A percentile compares a stretch with the other conserved stretches of the same genome.
These are phyloP conservation scores for Arothron firmamentum DNA, from an alignment of 2,113 vertebrate species.

Conservation along the genomic window DNA sequence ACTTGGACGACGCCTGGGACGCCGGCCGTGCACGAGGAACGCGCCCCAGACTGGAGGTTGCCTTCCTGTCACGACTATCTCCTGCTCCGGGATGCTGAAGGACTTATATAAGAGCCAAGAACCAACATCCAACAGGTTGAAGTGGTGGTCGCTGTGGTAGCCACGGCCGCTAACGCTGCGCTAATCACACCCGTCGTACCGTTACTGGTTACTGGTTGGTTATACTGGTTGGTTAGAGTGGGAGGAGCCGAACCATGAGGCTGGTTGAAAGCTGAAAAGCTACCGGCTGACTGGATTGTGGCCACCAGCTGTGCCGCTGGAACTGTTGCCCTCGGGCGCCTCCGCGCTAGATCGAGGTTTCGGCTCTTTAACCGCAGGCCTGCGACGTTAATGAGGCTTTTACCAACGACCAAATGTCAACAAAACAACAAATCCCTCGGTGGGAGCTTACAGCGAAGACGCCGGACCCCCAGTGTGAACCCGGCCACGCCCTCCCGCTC, in stretches of 20 bases:
- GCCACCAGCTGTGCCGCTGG: not conserved
- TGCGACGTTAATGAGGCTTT: slow-evolving; percentile 38
- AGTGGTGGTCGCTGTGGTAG: no score
- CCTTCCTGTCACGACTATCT: no score
- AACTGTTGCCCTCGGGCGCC: slow-evolving; percentile 16
- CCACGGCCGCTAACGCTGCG: no score
- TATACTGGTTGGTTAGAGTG: no score
- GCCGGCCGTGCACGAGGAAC: slow-evolving; percentile 5
- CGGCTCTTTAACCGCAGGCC: slow-evolving; percentile 33
- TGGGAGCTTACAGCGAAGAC: not conserved
- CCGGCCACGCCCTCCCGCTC: slow-evolving; percentile 13
- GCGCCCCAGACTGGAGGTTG: no score
- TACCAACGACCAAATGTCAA: slow-evolving; percentile 39
- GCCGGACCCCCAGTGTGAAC: slow-evolving; percentile 19
- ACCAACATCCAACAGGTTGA: no score
- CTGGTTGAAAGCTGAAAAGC: slow-evolving; percentile 14
- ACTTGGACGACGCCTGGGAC: slow-evolving; percentile 35
- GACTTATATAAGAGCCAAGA: no score
- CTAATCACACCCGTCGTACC: no score
- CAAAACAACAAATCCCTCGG: slow-evolving; percentile 28
- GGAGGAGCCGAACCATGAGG: slow-evolving; percentile 8
- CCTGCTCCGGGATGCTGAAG: no score
- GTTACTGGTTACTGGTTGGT: no score
- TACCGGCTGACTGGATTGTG: not conserved
- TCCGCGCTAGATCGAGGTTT: slow-evolving; percentile 25